phyloP scores from a whole-genome alignment of 2,797 vertebrate species.

The Mastacembelus armatus region DNA sequence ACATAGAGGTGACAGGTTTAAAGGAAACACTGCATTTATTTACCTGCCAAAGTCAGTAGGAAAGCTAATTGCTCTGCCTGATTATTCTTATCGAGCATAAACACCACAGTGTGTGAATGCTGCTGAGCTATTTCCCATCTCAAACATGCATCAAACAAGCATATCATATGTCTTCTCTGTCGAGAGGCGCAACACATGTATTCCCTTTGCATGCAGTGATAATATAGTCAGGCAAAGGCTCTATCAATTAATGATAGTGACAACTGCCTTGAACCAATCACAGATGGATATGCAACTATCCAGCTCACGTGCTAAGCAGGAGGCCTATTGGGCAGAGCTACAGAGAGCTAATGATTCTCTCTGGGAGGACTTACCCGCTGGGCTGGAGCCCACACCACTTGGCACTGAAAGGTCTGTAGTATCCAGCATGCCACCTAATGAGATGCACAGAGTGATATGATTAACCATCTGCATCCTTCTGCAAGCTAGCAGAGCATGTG shows the following conservation, averaged over 20 bases:
- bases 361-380: slow-evolving; percentile 87
- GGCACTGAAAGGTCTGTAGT: slow-evolving; percentile 90
- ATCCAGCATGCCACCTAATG: slow-evolving; percentile 91
- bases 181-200: slow-evolving; percentile 25
- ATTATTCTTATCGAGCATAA: slow-evolving; percentile 48
- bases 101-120: slow-evolving; percentile 27
- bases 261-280: slow-evolving; percentile 63
- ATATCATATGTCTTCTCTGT: slow-evolving; percentile 31
- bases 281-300: slow-evolving; percentile 67
- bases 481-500: slow-evolving; percentile 67
- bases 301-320: slow-evolving; percentile 67
- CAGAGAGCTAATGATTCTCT: slow-evolving; percentile 78
- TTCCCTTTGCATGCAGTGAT: slow-evolving; percentile 32
- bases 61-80: slow-evolving; percentile 44
- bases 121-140: slow-evolving; percentile 28
- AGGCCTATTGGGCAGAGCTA: slow-evolving; percentile 74
- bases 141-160: slow-evolving; percentile 30
- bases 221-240: slow-evolving; percentile 34
- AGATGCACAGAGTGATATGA: slow-evolving; percentile 81
- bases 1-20: slow-evolving; percentile 55
- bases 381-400: slow-evolving; percentile 91
- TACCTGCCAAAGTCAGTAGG: slow-evolving; percentile 68
- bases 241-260: slow-evolving; percentile 38
- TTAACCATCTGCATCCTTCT: slow-evolving; percentile 82
- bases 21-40: slow-evolving; percentile 75